These are phyloP conservation scores for Myrmecophaga tridactyla DNA, from an alignment of 2,113 vertebrate genomes.

Conservation along the genomic window DNA sequence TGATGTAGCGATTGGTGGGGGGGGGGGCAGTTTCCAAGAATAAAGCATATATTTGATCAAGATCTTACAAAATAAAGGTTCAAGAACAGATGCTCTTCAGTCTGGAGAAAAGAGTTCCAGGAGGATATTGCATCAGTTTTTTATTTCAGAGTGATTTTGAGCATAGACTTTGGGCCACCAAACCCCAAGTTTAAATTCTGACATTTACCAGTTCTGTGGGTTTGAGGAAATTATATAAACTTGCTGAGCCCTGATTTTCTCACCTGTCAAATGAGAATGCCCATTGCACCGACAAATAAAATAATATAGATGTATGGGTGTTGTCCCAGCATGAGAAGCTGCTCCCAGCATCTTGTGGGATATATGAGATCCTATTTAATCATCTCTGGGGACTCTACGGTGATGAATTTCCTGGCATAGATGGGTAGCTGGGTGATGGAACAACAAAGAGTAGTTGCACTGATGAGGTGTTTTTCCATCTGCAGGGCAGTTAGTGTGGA, in stretches of 20 bases:
- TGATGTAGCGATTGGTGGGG: not conserved
- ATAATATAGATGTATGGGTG: not conserved
- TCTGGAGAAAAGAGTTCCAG: not conserved
- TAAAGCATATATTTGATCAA: slow-evolving; percentile 7
- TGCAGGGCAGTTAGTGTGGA: not conserved
- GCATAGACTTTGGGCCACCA: not conserved
- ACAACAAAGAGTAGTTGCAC: not conserved
- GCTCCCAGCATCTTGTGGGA: not conserved
- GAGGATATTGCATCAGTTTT: not conserved
- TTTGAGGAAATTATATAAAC: not conserved
- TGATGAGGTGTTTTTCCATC: not conserved
- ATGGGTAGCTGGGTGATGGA: not conserved
- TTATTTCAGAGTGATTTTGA: not conserved
- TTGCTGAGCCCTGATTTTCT: not conserved
- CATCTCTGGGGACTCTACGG: not conserved
- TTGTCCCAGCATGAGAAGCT: not conserved
- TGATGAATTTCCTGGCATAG: not conserved
- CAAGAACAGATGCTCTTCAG: not conserved
- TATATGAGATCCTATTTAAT: not conserved
- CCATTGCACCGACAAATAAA: not conserved
- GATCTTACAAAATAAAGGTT: not conserved
- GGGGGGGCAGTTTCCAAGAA: not conserved
- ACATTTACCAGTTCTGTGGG: not conserved
- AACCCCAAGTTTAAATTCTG: not conserved
- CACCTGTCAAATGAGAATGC: not conserved